Conservation (phyloP, 2,113 vertebrate genomes). For the Toxotes jaculatrix region DNA sequence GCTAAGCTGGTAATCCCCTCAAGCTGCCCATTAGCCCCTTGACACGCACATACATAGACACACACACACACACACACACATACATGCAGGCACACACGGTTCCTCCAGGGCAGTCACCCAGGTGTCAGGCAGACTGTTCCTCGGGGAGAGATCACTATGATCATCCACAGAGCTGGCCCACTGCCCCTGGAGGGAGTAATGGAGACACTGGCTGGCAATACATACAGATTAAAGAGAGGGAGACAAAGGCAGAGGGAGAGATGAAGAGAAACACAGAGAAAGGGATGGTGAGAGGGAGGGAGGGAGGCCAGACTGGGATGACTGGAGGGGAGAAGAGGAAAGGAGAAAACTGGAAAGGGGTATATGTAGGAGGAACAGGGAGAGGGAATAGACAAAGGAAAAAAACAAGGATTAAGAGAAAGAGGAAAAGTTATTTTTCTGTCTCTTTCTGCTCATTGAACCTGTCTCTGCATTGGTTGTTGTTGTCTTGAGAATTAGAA, state of each 20-base stretch:
- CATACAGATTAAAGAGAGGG: slow-evolving; percentile 64
- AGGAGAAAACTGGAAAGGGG: neutral
- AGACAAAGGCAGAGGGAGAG: slow-evolving; percentile 40
- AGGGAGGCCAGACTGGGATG: slow-evolving; percentile 25
- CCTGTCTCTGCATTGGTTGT: slow-evolving; percentile 2
- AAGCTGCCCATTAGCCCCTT: slow-evolving; percentile 75
- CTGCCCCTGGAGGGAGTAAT: slow-evolving; percentile 55
- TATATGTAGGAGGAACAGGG: neutral
- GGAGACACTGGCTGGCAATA: slow-evolving; percentile 64
- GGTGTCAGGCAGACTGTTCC: slow-evolving; percentile 68
- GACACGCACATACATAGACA: slow-evolving; percentile 40
- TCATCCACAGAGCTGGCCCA: slow-evolving; percentile 65
- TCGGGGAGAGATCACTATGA: slow-evolving; percentile 73
- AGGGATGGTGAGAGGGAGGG: slow-evolving; percentile 6
- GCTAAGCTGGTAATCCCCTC: slow-evolving; percentile 78
- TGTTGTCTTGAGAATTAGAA: slow-evolving; percentile 29
- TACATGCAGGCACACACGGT: slow-evolving; percentile 5
- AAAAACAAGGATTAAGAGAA: neutral
- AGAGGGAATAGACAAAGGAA: neutral
- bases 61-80: slow-evolving; percentile 23
- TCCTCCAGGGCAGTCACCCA: slow-evolving; percentile 69
- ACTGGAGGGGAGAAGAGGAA: slow-evolving; percentile 15
- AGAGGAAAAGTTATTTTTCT: neutral
- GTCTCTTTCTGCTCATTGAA: slow-evolving; percentile 7
- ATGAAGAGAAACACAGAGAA: slow-evolving; percentile 17